Percentiles rank a stretch among this genome's conserved stretches.
These are phyloP conservation scores for Nephrocerus scutellatus DNA, from an alignment of 2,888 invertebrate species.

Conservation along the genomic window DNA sequence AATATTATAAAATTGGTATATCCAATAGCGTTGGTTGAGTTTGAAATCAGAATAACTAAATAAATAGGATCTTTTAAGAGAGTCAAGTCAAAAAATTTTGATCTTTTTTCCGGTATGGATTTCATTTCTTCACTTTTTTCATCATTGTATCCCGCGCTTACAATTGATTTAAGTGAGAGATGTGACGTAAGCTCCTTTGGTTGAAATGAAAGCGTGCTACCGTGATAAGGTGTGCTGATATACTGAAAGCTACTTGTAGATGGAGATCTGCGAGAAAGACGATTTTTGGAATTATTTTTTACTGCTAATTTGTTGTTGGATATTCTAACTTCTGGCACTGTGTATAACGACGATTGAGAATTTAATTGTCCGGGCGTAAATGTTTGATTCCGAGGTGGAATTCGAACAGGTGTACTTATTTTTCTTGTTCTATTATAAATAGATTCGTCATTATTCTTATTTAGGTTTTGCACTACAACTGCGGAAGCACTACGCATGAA, in stretches of 20 bases:
- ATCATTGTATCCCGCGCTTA: constrained; percentile 46
- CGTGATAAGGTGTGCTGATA: constrained; percentile 78
- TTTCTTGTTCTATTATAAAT: constrained; percentile 50
- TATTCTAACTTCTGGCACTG: constrained; percentile 60
- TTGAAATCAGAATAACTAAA: constrained; percentile 73
- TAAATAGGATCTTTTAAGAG: constrained; percentile 72
- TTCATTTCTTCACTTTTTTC: not conserved
- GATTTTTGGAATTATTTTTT: constrained; percentile 43
- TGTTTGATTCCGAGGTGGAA: constrained; percentile 47
- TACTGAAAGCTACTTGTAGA: constrained; percentile 79
- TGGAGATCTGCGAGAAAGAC: constrained; percentile 61
- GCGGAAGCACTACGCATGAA: constrained; percentile 67
- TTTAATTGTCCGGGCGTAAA: constrained; percentile 53
- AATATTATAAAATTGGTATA: constrained; percentile 81
- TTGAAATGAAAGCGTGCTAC: constrained; percentile 72
- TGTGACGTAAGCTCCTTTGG: constrained; percentile 73
- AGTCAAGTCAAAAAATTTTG: constrained; percentile 66
- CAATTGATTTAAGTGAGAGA: constrained; percentile 63
- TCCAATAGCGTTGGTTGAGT: constrained; percentile 78
- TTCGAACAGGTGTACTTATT: constrained; percentile 55
- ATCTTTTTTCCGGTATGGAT: constrained; percentile 17
- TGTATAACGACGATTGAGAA: constrained; percentile 60
- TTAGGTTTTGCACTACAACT: constrained; percentile 56
- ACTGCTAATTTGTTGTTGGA: constrained; percentile 38
- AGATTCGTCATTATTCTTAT: constrained; percentile 46